Evolutionary conservation across 2,888 invertebrate species (phyloP).

Genomic region (Aproaerema taeniolella): DNA sequence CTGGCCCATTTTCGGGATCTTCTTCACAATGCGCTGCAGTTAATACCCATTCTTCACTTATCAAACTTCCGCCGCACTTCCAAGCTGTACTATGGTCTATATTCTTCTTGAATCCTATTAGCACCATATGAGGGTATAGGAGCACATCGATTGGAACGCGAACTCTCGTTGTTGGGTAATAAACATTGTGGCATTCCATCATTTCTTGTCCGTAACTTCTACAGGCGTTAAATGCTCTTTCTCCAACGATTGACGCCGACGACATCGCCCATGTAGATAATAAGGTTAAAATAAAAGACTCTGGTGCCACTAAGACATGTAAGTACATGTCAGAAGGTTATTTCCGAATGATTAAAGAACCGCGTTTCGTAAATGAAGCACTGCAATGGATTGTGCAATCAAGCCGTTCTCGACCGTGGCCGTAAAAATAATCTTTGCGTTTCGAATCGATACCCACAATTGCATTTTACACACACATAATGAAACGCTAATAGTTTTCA

Average conservation of each 20-base stretch:
- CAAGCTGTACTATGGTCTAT: constrained; percentile 33
- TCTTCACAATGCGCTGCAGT: constrained; percentile 66
- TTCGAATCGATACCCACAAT: constrained; percentile 15
- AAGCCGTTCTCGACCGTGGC: too few species aligned
- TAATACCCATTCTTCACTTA: constrained; percentile 58
- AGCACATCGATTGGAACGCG: constrained; percentile 64
- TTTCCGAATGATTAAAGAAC: too few species aligned
- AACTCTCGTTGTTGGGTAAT: constrained; percentile 42
- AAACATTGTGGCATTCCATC: constrained; percentile 65
- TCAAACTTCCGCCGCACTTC: constrained; percentile 67
- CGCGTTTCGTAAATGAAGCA: too few species aligned
- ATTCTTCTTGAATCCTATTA: constrained; percentile 51
- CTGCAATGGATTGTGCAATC: too few species aligned
- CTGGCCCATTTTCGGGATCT: constrained; percentile 62
- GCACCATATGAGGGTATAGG: constrained; percentile 81
- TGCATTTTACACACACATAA: too few species aligned
- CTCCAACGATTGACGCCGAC: constrained; percentile 35
- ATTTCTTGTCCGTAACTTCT: constrained; percentile 49
- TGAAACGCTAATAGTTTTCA: too few species aligned
- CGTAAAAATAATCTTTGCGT: constrained; percentile 14
- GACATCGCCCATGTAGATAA: constrained; percentile 7
- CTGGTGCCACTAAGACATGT: too few species aligned
- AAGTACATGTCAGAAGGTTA: too few species aligned
- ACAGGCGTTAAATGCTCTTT: constrained; percentile 56
- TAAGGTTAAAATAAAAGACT: too few species aligned